Percentiles rank a stretch among this genome's conserved stretches.
Conservation (phyloP, 2,888 invertebrate species). For the Didymodactylos carnosus region DNA sequence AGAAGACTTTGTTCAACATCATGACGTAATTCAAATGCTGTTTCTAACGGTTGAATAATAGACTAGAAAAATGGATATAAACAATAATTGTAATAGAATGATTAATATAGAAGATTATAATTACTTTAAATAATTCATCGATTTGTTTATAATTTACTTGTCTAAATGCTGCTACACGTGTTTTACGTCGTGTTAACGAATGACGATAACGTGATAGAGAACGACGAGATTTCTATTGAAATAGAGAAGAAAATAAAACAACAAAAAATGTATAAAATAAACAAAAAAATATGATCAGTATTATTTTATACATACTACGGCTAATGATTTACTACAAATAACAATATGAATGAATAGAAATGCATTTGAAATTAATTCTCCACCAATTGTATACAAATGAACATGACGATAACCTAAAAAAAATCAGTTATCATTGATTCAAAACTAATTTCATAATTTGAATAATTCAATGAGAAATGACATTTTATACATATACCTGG, state of each 20-base stretch:
- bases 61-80: background rate
- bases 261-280: too few relatives aligned
- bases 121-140: background rate
- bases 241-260: background rate
- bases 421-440: background rate
- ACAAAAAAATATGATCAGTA: background rate
- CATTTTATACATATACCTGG: background rate
- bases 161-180: background rate
- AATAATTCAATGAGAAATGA: too few relatives aligned
- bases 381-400: background rate
- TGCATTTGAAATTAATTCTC: background rate
- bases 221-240: background rate
- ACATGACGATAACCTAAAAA: conserved; percentile 7
- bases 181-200: background rate
- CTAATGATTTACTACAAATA: background rate
- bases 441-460: background rate
- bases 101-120: background rate
- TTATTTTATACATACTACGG: background rate
- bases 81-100: background rate
- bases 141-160: background rate
- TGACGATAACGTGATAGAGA: background rate
- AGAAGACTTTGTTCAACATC: background rate
- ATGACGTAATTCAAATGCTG: background rate
- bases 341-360: background rate
- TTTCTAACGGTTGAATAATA: background rate